These are phyloP conservation scores for Melanotaenia boesemani DNA, from an alignment of 2,797 vertebrate genomes.

Conservation along the genomic window DNA sequence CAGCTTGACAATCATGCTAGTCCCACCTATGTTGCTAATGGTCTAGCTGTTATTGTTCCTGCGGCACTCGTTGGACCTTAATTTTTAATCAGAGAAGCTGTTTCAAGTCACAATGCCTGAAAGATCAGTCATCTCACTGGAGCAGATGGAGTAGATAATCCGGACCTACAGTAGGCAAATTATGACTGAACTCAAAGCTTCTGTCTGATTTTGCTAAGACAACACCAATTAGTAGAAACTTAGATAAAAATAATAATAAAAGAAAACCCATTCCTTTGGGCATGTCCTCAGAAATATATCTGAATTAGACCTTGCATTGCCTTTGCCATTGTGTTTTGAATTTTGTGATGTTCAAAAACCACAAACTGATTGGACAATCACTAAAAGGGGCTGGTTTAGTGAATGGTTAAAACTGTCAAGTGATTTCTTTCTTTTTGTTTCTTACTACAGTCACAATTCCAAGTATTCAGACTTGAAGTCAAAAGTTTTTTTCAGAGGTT, in stretches of 20 bases:
- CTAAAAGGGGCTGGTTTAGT: constrained; percentile 40
- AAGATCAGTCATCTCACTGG: no score
- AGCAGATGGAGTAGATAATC: no score
- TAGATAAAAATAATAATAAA: no score
- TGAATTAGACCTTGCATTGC: neutral
- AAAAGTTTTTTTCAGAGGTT: constrained; percentile 52
- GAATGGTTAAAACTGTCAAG: constrained; percentile 37
- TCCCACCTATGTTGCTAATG: no score
- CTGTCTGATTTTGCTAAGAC: no score
- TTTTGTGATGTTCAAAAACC: neutral
- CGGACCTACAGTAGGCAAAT: no score
- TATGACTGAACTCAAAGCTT: no score
- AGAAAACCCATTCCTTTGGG: no score
- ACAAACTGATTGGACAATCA: constrained; percentile 18
- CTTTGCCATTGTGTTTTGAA: neutral
- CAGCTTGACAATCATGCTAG: neutral
- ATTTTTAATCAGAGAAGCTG: neutral
- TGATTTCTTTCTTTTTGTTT: constrained; percentile 51
- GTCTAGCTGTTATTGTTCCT: no score
- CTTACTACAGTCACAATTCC: constrained; percentile 47
- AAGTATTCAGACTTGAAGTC: constrained; percentile 55
- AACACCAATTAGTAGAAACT: no score
- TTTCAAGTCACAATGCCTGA: no score
- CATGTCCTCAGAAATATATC: no score
- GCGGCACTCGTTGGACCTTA: neutral